Conservation (phyloP, 2,888 invertebrate species). For the Coenonympha glycerion region DNA sequence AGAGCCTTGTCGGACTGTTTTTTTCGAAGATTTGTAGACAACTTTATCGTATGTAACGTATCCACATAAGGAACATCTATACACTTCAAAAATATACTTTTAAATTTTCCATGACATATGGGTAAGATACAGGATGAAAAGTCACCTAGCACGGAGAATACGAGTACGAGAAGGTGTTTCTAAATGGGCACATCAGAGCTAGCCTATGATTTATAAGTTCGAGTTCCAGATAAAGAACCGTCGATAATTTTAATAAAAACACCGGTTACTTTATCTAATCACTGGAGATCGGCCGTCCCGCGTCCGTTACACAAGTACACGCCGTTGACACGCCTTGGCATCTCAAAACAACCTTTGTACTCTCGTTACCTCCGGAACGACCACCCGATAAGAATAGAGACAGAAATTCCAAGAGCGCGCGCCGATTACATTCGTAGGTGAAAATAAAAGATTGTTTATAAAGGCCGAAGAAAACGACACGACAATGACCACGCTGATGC, state of each 20-base stretch:
- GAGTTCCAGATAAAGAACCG: background rate
- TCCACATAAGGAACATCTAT: too few species aligned
- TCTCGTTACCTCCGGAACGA: constrained; percentile 64
- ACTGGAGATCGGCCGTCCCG: constrained; percentile 49
- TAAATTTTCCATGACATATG: too few species aligned
- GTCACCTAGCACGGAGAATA: too few species aligned
- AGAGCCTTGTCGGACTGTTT: too few species aligned
- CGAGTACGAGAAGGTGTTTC: too few species aligned
- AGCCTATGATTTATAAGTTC: too few species aligned
- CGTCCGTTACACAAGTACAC: constrained; percentile 45
- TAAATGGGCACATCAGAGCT: too few species aligned
- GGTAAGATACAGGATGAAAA: too few species aligned
- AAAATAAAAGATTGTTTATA: constrained; percentile 76
- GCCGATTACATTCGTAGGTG: constrained; percentile 71
- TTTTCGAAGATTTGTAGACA: too few species aligned
- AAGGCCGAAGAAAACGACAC: constrained; percentile 69
- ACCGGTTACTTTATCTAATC: constrained; percentile 30
- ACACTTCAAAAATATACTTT: too few species aligned
- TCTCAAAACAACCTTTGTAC: constrained; percentile 71
- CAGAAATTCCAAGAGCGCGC: constrained; percentile 68
- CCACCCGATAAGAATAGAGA: constrained; percentile 71
- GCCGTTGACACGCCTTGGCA: constrained; percentile 62
- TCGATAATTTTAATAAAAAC: background rate
- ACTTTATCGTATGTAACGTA: too few species aligned
- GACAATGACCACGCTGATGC: constrained; percentile 71